Conservation (phyloP, 2,797 vertebrate genomes). For the Poeciliopsis gracilis region DNA sequence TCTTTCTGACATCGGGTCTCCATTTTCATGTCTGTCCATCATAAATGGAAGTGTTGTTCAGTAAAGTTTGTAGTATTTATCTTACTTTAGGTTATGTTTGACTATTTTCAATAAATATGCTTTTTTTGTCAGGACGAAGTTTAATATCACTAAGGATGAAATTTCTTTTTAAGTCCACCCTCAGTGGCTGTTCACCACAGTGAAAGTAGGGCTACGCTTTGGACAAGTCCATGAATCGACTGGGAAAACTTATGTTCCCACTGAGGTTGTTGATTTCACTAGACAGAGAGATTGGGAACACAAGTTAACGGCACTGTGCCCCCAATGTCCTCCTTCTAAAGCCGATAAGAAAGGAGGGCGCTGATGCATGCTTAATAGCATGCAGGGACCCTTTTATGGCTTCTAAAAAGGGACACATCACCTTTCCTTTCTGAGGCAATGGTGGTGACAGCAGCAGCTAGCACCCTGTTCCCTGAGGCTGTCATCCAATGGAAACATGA, state of each 20-base stretch:
- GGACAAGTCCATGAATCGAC: constrained; percentile 15
- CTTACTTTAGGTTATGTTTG: neutral
- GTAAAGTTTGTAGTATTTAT: neutral
- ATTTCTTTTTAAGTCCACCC: neutral
- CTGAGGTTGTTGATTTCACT: constrained; percentile 35
- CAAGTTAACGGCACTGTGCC: constrained; percentile 39
- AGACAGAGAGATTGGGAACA: constrained; percentile 43
- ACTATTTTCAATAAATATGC: neutral
- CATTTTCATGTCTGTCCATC: neutral
- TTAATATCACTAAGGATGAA: neutral
- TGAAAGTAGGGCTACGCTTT: neutral
- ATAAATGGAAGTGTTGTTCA: neutral
- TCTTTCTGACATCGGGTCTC: neutral
- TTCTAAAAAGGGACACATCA: constrained; percentile 66
- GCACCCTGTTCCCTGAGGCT: constrained; percentile 36
- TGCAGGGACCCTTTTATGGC: constrained; percentile 53
- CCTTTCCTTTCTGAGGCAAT: constrained; percentile 29
- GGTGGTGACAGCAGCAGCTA: constrained; percentile 53
- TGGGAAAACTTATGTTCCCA: constrained; percentile 19
- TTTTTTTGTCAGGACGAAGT: neutral
- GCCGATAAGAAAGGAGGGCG: constrained; percentile 29
- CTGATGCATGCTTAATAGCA: constrained; percentile 68
- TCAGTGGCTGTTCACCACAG: no score
- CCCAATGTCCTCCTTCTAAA: constrained; percentile 40
- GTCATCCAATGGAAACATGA: constrained; percentile 10